Evolutionary conservation across 2,888 invertebrate species (phyloP).

Genomic region (Lacanobia wlatinum): DNA sequence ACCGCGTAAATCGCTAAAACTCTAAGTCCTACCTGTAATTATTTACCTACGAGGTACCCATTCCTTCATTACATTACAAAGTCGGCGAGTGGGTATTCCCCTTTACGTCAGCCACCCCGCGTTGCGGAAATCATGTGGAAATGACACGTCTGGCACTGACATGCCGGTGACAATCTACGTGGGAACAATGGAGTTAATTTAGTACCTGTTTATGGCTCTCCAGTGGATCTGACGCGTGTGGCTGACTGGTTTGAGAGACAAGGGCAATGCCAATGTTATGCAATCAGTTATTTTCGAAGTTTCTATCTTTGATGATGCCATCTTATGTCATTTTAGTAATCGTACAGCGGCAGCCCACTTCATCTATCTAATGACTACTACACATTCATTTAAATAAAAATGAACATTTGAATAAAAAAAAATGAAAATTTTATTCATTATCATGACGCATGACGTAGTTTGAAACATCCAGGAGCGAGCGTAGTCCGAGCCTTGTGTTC

Average conservation of each 20-base stretch:
- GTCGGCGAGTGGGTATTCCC: background rate
- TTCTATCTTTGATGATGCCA: background rate
- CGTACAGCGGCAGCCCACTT: too few species aligned
- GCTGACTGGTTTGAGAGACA: background rate
- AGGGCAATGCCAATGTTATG: background rate
- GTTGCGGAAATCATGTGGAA: constrained; percentile 66
- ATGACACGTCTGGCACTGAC: constrained; percentile 53
- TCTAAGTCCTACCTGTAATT: too few species aligned
- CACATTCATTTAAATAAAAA: too few species aligned
- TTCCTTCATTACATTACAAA: background rate
- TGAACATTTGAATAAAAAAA: too few species aligned
- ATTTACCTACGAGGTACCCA: too few species aligned
- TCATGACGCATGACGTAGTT: too few species aligned
- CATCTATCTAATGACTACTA: too few species aligned
- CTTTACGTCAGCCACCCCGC: constrained; percentile 19
- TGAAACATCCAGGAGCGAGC: too few species aligned
- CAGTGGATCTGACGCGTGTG: constrained; percentile 17
- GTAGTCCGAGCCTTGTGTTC: too few species aligned
- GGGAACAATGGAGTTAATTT: constrained; percentile 56
- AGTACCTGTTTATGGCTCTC: constrained; percentile 25
- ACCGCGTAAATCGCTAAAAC: too few species aligned
- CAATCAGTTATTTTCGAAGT: background rate
- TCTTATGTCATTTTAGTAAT: too few species aligned
- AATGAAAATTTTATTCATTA: too few species aligned
- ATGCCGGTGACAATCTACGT: constrained; percentile 34